These are phyloP conservation scores for Chromobotia macracanthus DNA, from an alignment of 2,797 vertebrate genomes.

Conservation along the genomic window DNA sequence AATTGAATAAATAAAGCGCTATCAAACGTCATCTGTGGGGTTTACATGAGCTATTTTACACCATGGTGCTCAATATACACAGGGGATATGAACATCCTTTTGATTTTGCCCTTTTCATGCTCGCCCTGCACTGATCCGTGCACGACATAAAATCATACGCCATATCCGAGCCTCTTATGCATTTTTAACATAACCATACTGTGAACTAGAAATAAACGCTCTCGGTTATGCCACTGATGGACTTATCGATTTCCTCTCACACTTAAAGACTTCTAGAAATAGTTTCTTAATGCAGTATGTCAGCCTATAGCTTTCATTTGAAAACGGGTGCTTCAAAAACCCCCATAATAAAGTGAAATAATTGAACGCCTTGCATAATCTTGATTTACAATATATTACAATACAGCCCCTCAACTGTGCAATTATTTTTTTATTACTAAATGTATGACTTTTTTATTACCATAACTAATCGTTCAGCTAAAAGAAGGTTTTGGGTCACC, in stretches of 20 bases:
- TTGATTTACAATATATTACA: background rate
- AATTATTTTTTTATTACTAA: background rate
- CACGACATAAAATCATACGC: constrained; percentile 30
- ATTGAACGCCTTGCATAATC: background rate
- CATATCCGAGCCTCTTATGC: constrained; percentile 23
- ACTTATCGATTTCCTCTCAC: background rate
- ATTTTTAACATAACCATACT: constrained; percentile 26
- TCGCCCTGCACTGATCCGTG: constrained; percentile 46
- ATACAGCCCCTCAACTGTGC: background rate
- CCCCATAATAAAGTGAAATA: background rate
- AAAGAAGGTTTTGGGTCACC: background rate
- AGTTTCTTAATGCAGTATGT: background rate
- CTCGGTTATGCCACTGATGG: background rate
- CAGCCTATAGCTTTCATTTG: background rate
- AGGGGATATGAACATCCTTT: constrained; percentile 62
- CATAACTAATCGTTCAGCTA: background rate
- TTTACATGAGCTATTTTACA: constrained; percentile 70
- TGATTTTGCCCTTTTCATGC: constrained; percentile 50
- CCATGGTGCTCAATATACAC: constrained; percentile 72
- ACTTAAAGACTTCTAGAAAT: background rate
- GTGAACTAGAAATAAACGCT: constrained; percentile 21
- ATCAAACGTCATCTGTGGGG: constrained; percentile 78
- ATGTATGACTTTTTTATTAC: too few species aligned
- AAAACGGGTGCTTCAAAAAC: background rate
- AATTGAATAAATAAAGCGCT: constrained; percentile 76